These are phyloP conservation scores for Penelope pileata DNA, from an alignment of 2,113 vertebrate genomes.

Conservation along the genomic window DNA sequence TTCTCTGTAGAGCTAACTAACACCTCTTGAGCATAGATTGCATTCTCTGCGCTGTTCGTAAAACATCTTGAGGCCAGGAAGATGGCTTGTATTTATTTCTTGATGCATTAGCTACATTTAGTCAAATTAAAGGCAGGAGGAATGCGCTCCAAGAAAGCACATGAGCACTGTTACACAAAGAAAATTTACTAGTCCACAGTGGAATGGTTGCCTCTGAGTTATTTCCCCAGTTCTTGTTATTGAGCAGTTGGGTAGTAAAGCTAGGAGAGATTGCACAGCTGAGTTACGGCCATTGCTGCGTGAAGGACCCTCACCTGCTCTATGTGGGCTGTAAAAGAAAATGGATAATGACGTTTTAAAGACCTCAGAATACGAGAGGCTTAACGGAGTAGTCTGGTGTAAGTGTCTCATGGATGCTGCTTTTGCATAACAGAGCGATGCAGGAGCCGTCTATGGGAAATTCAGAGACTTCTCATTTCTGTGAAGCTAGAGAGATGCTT, in stretches of 20 bases:
- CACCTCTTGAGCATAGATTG: neutral
- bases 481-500: neutral
- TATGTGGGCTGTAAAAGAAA: conserved; percentile 52
- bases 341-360: conserved; percentile 56
- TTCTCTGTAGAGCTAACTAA: neutral
- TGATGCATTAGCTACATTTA: conserved; percentile 12
- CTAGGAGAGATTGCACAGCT: neutral
- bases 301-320: conserved; percentile 42
- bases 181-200: conserved; percentile 35
- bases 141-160: neutral
- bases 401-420: neutral
- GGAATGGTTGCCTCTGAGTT: conserved; percentile 32
- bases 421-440: neutral
- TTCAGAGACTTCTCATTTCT: neutral
- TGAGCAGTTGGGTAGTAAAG: conserved; percentile 25
- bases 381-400: conserved; percentile 10
- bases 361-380: conserved; percentile 10
- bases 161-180: neutral
- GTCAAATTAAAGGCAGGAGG: neutral
- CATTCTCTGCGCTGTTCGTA: neutral
- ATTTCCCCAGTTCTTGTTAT: conserved; percentile 29
- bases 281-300: conserved; percentile 32
- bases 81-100: conserved; percentile 25
- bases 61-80: neutral
- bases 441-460: neutral